Conservation (phyloP, 1,140 invertebrate species). For the Venturia canescens region DNA sequence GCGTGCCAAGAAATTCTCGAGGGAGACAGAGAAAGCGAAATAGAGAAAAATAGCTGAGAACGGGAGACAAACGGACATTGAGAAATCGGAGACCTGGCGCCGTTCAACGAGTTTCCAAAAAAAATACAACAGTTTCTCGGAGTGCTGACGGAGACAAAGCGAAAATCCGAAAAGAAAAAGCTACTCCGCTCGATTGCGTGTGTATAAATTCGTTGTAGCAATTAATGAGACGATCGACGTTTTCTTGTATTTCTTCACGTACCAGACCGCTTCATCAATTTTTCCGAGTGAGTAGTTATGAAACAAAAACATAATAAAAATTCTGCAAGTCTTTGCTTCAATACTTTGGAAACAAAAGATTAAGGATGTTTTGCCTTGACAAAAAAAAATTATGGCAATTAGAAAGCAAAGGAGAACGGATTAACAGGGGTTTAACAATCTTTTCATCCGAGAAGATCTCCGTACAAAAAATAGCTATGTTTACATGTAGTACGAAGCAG, state of each 20-base stretch:
- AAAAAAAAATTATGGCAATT: no score
- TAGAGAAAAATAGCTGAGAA: neutral
- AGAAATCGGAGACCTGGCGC: constrained; percentile 4
- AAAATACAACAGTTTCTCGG: constrained; percentile 21
- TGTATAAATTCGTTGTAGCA: constrained; percentile 6
- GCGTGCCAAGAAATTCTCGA: constrained; percentile 38
- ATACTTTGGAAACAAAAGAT: no score
- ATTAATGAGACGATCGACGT: neutral
- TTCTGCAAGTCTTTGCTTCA: no score
- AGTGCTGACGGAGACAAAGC: neutral
- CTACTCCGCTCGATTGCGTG: neutral
- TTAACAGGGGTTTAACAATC: no score
- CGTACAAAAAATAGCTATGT: no score
- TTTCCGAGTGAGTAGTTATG: neutral
- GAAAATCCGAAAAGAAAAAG: neutral
- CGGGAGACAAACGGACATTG: neutral
- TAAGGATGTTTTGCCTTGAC: no score
- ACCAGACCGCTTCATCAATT: neutral
- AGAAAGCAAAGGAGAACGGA: no score
- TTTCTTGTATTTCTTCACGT: neutral
- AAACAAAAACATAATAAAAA: no score
- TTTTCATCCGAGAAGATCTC: no score
- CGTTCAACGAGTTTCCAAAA: constrained; percentile 16
- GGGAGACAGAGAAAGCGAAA: neutral
- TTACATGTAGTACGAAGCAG: no score